These are phyloP conservation scores for Cotesia congregata DNA, from an alignment of 2,888 invertebrate species.

Conservation along the genomic window DNA sequence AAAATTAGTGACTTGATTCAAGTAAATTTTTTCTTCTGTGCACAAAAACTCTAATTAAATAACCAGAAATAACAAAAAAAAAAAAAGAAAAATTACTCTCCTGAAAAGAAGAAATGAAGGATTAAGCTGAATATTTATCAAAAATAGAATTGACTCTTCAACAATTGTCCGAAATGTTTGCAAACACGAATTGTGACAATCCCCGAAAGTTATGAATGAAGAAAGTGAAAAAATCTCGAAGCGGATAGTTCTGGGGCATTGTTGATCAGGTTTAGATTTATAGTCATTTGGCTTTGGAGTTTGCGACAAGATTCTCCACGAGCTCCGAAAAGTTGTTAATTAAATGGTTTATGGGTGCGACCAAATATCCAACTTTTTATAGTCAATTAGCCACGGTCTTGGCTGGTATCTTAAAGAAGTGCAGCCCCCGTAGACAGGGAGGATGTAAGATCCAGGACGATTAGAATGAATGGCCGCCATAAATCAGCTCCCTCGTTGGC, in stretches of 20 bases:
- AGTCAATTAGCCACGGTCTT: constrained; percentile 64
- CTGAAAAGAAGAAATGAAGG: not conserved
- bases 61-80: no score
- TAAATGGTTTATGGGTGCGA: constrained; percentile 64
- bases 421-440: constrained; percentile 57
- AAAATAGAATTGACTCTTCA: no score
- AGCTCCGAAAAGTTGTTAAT: constrained; percentile 57
- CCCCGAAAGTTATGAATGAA: not conserved
- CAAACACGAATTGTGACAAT: not conserved
- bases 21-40: no score
- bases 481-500: constrained; percentile 64
- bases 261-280: constrained; percentile 31
- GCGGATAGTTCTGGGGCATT: constrained; percentile 7
- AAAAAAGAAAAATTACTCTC: no score
- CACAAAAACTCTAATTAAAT: no score
- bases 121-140: not conserved
- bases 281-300: constrained; percentile 34
- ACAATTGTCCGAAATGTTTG: not conserved
- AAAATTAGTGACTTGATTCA: no score
- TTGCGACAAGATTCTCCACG: constrained; percentile 38
- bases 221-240: no score
- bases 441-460: constrained; percentile 63
- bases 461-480: constrained; percentile 66
- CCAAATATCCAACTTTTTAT: constrained; percentile 64
- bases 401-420: constrained; percentile 51